phyloP scores from a whole-genome alignment of 2,113 vertebrate genomes.

The Silurus asotus region DNA sequence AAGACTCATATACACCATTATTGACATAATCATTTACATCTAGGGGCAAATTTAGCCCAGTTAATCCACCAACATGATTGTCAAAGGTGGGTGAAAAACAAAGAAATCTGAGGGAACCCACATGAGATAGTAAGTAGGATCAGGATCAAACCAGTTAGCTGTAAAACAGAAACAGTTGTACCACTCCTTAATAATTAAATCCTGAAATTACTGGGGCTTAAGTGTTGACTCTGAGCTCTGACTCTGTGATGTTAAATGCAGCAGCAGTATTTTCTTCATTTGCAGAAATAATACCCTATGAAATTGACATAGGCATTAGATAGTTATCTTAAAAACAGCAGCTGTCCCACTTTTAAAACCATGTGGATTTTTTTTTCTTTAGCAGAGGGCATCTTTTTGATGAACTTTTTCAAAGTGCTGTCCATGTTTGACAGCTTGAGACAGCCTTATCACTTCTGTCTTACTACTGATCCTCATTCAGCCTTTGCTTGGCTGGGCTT shows the following conservation, averaged over 20 bases:
- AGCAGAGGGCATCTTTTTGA: too few relatives aligned
- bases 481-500: conserved; percentile 26
- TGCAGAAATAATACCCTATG: background rate
- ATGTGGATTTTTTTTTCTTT: background rate
- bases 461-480: conserved; percentile 42
- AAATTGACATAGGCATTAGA: background rate
- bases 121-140: background rate
- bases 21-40: background rate
- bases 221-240: background rate
- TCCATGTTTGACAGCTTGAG: conserved; percentile 20
- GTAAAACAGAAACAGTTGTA: background rate
- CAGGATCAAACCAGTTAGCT: background rate
- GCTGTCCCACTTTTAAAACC: conserved; percentile 11
- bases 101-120: background rate
- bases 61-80: background rate
- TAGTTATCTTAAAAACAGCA: conserved; percentile 9
- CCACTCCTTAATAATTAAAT: background rate
- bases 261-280: background rate
- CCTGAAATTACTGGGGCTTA: background rate
- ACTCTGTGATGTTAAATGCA: background rate
- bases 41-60: background rate
- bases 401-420: background rate
- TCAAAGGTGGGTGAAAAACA: background rate
- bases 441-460: conserved; percentile 15
- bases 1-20: background rate